A percentile compares a stretch with the other conserved stretches of the same genome.
Conservation (phyloP, 2,888 invertebrate species). For the Rhamphomyia laevipes region DNA sequence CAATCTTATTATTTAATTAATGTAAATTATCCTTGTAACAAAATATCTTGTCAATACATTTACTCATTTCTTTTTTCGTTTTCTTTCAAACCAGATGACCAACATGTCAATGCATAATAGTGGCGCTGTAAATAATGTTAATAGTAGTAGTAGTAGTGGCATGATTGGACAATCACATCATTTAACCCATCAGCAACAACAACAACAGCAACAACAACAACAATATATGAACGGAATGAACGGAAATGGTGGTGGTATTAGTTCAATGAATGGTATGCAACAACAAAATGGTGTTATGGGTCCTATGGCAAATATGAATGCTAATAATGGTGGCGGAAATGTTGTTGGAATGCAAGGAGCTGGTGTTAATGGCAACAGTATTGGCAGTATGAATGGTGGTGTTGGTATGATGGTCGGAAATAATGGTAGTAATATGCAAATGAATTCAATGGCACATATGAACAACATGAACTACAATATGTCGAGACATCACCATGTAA, state of each 20-base stretch:
- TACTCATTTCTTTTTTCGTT: constrained; percentile 1
- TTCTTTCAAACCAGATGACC: constrained; percentile 27
- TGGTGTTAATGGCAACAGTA: constrained; percentile 11
- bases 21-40: neutral
- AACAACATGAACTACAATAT: constrained; percentile 32
- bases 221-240: constrained; percentile 31
- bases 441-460: constrained; percentile 27
- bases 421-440: constrained; percentile 18
- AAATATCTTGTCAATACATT: neutral
- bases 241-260: constrained; percentile 31
- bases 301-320: constrained; percentile 37
- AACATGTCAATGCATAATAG: constrained; percentile 12
- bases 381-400: constrained; percentile 19
- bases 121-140: constrained; percentile 26
- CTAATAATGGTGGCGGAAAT: constrained; percentile 23
- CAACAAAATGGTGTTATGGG: constrained; percentile 47
- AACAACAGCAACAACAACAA: constrained; percentile 21
- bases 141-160: constrained; percentile 16
- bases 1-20: neutral
- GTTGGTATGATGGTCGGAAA: constrained; percentile 27
- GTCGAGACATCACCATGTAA: constrained; percentile 37
- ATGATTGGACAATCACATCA: constrained; percentile 12
- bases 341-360: constrained; percentile 29
- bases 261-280: constrained; percentile 50
- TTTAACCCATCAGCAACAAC: constrained; percentile 7